A percentile compares a stretch with the other conserved stretches of the same genome.
These are phyloP conservation scores for Tetragonisca angustula DNA, from an alignment of 2,888 invertebrate genomes.

Conservation along the genomic window DNA sequence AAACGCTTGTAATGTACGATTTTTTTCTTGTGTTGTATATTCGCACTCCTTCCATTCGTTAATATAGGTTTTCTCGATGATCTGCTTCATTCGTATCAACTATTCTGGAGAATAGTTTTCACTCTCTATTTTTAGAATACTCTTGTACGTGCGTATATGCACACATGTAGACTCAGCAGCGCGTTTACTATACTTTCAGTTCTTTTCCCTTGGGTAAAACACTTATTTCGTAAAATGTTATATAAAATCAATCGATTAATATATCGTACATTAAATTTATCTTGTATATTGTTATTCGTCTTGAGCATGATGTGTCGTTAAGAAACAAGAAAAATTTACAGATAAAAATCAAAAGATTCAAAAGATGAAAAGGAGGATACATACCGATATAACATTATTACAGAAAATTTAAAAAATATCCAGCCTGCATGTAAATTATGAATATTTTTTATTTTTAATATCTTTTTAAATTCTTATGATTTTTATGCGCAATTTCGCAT, in stretches of 20 bases:
- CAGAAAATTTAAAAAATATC: neutral
- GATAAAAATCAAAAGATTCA: neutral
- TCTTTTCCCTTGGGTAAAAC: neutral
- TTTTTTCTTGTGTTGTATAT: neutral
- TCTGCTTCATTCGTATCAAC: neutral
- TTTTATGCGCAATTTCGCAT: neutral
- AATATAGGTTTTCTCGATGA: conserved; percentile 3
- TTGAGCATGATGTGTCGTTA: neutral
- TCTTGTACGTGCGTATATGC: neutral
- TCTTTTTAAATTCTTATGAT: neutral
- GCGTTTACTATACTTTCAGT: neutral
- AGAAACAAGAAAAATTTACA: neutral
- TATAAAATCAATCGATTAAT: neutral
- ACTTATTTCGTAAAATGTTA: neutral
- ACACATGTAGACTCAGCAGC: neutral
- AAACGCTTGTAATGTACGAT: neutral
- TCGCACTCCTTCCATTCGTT: neutral
- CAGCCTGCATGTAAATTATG: neutral
- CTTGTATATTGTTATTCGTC: neutral
- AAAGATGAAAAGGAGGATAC: neutral
- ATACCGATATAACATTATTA: neutral
- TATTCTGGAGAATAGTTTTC: conserved; percentile 13
- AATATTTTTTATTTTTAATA: neutral
- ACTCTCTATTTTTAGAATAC: conserved; percentile 25
- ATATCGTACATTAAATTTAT: neutral